Evolutionary conservation across 2,797 vertebrate genomes (phyloP), one percentile per base, ranked within the genome.

Genomic region (Myotis daubentonii): DNA sequence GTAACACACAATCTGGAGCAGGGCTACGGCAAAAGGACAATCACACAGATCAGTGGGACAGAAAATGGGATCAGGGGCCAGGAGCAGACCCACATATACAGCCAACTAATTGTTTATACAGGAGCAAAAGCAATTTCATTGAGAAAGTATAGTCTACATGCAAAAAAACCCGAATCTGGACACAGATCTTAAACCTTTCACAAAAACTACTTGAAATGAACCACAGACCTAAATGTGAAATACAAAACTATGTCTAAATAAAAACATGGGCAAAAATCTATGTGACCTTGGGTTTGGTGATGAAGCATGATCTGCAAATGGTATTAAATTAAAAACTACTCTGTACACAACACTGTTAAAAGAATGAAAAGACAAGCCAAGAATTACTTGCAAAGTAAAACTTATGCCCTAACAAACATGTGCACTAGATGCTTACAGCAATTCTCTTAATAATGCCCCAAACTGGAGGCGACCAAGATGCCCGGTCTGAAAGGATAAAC

Each of bases 361-460:
- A 71, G 49, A 94, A 85, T 62, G 25, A 89, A 65, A 76, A 86
- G 23, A 65, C 23, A 88, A 96, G 44, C 30, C 57, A 49, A 71
- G 36, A 75, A 62, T 44, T 22, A 85, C 20, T 51, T 70, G 33
- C 60, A 89, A 89, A 83, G 47, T 5, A 85, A 7, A 41, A 92
- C 38, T 62, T 49, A 62, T 8, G 53, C 66, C 62, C 57, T 36
- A 22, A 23, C 4, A 53, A 70, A 89, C 44, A 68, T 30, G 3
- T 66, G 20, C 4, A 85, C 13, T 16, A 16, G 78, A 82, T 44
- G 13, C 41, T 65, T 78, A 28, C 1, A 51, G 38, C 9, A 87
- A 72, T 72, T 79, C 87, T 78, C 62, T 60, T 41, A 70, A 36
- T 36, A 87, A 83, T 10, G 25, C 41, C 33, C 30, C 62, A 87